Conservation (phyloP, 1,140 invertebrate species). For the Helicoverpa armigera region DNA sequence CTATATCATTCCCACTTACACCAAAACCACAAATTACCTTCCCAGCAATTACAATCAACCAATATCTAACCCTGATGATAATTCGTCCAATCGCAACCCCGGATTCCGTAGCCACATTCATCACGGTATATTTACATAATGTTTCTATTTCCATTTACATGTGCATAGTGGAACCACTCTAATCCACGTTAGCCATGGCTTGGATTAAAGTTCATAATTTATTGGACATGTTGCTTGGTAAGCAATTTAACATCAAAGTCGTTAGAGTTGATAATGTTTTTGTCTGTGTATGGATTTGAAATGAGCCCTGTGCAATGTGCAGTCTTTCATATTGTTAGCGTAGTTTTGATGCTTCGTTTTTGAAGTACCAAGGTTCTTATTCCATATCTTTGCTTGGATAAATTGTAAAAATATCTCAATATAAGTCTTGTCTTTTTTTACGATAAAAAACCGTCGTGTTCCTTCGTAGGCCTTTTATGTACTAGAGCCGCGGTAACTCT, state of each 20-base stretch:
- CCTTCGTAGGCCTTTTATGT: too few species aligned
- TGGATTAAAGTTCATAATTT: slow-evolving; percentile 28
- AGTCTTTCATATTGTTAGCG: too few species aligned
- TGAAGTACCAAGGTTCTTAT: too few species aligned
- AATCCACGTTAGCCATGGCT: slow-evolving; percentile 17
- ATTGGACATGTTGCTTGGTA: slow-evolving; percentile 1
- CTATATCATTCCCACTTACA: too few species aligned
- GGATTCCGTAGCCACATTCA: neutral
- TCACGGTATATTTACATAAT: slow-evolving; percentile 13
- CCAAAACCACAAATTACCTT: neutral
- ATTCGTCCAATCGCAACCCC: neutral
- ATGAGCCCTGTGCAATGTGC: too few species aligned
- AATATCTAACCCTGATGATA: neutral
- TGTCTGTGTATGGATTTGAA: too few species aligned
- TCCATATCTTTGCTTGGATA: too few species aligned
- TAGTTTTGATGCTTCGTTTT: too few species aligned
- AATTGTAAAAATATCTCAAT: too few species aligned
- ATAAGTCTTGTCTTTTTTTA: too few species aligned
- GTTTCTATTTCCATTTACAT: slow-evolving; percentile 25
- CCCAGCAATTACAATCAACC: neutral
- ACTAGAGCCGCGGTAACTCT: too few species aligned
- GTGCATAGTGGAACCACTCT: neutral
- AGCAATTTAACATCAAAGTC: slow-evolving; percentile 10
- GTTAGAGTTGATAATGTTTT: slow-evolving; percentile 3
- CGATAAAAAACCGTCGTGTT: too few species aligned